These are phyloP conservation scores for Yponomeuta malinellus DNA, from an alignment of 2,888 invertebrate genomes.

Conservation along the genomic window DNA sequence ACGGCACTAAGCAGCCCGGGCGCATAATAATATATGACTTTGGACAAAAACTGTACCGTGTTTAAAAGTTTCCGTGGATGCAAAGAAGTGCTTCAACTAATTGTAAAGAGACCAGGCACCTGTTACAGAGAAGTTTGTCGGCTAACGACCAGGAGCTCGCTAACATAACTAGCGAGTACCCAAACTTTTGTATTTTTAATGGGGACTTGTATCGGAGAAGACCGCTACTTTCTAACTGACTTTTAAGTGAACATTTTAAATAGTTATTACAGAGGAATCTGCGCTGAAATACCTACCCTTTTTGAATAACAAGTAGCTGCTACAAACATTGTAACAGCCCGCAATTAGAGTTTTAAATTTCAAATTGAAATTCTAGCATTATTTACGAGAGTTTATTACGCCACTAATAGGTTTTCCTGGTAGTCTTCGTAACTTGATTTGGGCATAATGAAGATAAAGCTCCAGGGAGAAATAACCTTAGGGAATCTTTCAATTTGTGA, in stretches of 20 bases:
- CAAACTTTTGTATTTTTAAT: conserved; percentile 55
- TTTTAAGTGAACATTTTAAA: conserved; percentile 2
- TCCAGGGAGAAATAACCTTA: background rate
- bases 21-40: background rate
- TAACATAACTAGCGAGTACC: background rate
- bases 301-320: background rate
- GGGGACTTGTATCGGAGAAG: conserved; percentile 32
- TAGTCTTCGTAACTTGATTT: background rate
- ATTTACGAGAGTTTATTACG: background rate
- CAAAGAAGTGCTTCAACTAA: conserved; percentile 14
- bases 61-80: conserved; percentile 1
- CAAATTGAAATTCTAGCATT: background rate
- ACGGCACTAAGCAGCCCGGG: background rate
- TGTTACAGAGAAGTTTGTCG: conserved; percentile 12
- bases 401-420: background rate
- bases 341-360: background rate
- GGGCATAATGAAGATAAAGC: background rate
- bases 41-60: background rate
- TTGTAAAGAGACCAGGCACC: conserved; percentile 16
- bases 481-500: background rate
- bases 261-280: background rate
- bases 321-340: too few species aligned
- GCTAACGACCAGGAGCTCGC: conserved; percentile 14
- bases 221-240: conserved; percentile 8
- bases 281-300: background rate